Conservation (phyloP, 2,888 invertebrate genomes). For the Theristus sp. region DNA sequence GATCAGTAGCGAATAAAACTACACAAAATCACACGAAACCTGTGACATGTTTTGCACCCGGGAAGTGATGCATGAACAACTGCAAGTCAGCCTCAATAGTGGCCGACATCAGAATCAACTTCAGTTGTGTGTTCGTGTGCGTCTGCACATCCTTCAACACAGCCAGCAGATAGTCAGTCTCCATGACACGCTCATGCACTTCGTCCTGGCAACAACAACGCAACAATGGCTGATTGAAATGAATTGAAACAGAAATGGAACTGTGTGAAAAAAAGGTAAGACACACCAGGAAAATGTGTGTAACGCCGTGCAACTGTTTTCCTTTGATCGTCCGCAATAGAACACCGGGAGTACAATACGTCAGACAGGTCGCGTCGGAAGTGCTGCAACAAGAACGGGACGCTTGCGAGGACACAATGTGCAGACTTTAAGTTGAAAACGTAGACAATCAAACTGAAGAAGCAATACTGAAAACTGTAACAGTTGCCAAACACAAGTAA, state of each 20-base stretch:
- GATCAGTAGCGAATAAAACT: no score
- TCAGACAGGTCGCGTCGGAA: conserved; percentile 56
- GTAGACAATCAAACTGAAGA: no score
- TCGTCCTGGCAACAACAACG: conserved; percentile 53
- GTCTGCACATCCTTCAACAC: conserved; percentile 51
- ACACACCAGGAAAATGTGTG: conserved; percentile 45
- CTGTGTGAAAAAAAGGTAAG: neutral
- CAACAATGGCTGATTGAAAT: no score
- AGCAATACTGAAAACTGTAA: no score
- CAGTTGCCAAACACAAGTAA: no score
- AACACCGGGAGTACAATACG: conserved; percentile 79
- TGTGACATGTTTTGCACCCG: conserved; percentile 53
- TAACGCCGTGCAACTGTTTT: conserved; percentile 48
- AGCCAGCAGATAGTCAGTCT: conserved; percentile 75
- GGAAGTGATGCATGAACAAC: conserved; percentile 64
- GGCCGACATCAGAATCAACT: conserved; percentile 80
- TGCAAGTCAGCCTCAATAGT: conserved; percentile 54
- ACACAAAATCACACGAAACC: conserved; percentile 20
- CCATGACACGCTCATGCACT: conserved; percentile 79
- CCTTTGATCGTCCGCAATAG: conserved; percentile 65
- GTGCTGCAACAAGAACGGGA: conserved; percentile 39
- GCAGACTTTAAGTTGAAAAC: no score
- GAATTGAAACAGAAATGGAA: neutral
- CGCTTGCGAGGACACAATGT: no score
- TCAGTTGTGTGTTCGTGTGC: conserved; percentile 19